These are phyloP conservation scores for Nycticorax nycticorax DNA, from an alignment of 2,113 vertebrate genomes.

Conservation along the genomic window DNA sequence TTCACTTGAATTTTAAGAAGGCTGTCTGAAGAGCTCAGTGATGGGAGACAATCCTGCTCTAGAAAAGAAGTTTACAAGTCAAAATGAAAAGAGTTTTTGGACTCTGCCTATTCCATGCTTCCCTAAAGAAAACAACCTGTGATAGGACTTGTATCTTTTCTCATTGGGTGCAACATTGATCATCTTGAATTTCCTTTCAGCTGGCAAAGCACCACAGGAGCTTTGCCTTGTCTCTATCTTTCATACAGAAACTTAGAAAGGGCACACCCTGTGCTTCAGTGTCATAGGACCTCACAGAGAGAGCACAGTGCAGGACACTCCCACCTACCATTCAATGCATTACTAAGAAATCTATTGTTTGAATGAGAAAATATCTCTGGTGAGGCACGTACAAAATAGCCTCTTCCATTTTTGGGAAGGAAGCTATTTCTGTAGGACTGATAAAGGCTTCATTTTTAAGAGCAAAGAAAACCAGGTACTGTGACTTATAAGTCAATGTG, in stretches of 20 bases:
- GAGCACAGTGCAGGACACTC: not conserved
- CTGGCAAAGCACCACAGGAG: not conserved
- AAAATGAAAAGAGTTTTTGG: not conserved
- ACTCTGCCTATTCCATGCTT: not conserved
- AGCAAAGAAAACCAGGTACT: not conserved
- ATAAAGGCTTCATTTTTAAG: not conserved
- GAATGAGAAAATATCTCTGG: not conserved
- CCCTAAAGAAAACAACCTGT: not conserved
- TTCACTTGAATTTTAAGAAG: conserved; percentile 16
- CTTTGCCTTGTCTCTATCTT: not conserved
- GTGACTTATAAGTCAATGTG: not conserved
- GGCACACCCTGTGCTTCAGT: not conserved
- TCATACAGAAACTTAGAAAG: not conserved
- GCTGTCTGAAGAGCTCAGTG: not conserved
- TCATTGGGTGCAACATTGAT: not conserved
- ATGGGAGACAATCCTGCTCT: not conserved
- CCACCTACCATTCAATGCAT: not conserved
- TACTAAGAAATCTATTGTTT: not conserved
- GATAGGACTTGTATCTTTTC: not conserved
- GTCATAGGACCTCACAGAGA: not conserved
- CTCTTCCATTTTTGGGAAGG: not conserved
- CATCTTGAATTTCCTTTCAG: not conserved
- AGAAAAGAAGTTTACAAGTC: not conserved
- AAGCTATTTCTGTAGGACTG: not conserved
- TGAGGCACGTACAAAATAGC: not conserved